Percentiles rank a stretch among this genome's conserved stretches.
These are phyloP conservation scores for Coryphaenoides rupestris DNA, from an alignment of 2,113 vertebrate species.

Conservation along the genomic window DNA sequence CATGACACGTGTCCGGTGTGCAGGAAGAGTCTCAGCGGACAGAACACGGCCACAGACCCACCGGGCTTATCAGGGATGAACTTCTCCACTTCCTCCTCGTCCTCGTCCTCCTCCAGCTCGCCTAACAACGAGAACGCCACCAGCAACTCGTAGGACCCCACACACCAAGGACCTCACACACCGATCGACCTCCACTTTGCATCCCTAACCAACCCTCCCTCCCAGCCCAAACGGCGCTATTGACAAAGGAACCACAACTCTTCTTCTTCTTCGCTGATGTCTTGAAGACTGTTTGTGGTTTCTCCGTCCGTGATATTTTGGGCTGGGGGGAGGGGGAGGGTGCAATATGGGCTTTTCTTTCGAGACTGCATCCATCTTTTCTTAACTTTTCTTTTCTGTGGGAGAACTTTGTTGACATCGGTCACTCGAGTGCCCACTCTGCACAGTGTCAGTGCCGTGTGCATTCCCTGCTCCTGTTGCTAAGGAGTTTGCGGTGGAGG, in stretches of 20 bases:
- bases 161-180: too few species aligned
- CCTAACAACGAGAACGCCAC: constrained; percentile 86
- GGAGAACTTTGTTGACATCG: not conserved
- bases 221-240: too few species aligned
- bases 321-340: constrained; percentile 8
- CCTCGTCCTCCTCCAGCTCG: constrained; percentile 86
- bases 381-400: not conserved
- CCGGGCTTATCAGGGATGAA: constrained; percentile 88
- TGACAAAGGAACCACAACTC: constrained; percentile 3
- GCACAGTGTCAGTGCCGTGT: not conserved
- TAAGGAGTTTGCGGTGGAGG: too few species aligned
- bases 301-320: constrained; percentile 17
- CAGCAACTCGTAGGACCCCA: constrained; percentile 82
- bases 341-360: constrained; percentile 7
- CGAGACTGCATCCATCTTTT: not conserved
- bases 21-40: constrained; percentile 94
- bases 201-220: not conserved
- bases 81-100: constrained; percentile 87
- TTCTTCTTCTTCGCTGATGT: too few species aligned
- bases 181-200: constrained; percentile 17
- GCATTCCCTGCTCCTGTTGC: too few species aligned
- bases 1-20: constrained; percentile 98
- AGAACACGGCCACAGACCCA: constrained; percentile 96
- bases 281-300: constrained; percentile 13
- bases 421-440: too few species aligned